Evolutionary conservation across 2,797 vertebrate species (phyloP), one percentile per base, ranked within the genome.

Genomic region (Macropodus opercularis): DNA sequence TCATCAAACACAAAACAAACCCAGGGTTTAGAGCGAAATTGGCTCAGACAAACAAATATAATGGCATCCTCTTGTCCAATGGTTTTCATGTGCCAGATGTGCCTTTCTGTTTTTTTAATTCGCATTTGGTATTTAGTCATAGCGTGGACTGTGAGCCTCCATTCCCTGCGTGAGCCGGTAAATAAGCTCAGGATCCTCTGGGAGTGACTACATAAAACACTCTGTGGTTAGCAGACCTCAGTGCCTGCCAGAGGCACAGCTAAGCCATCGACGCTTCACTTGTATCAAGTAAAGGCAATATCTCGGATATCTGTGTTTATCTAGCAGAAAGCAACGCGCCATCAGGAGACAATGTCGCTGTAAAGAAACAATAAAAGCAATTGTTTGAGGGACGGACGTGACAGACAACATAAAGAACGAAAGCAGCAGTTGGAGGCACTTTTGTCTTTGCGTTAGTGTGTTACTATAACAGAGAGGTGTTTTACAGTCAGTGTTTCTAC

Each of bases 131-230:
- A 77, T 88, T 89, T 83, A 84, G 79, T 74, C 65, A 61, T 82
- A 69, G 71, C 39, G 42, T 63, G 72, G 75, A 82, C 63, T 75
- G 70, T 79, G 63, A 77, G 81, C 54, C 60, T 63, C 74, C 66
- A 70, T 75, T 78, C 80, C 63, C 72, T 81, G 60, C 74, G 61
- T 73, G 81, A 74, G 82, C 72, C 75, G 81, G 83, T 84, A 87
- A 88, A 87, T 85, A 88, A 82, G 73, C 77, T 58, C 66, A 47
- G 72, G 47, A 58, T 85, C 84, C 81, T 88, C 63, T 51, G 83
- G 80, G 79, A 78, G 67, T 55, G 72, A 78, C 73, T 70, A 78
- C 80, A 89, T 87, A 80, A 90, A 87, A 85, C 70, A 85, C 69
- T 60, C 61, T 47, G 53, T 70, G 79, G 72, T 81, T 81, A 79